Conservation (phyloP, 2,113 vertebrate species). For the Anoplopoma fimbria region DNA sequence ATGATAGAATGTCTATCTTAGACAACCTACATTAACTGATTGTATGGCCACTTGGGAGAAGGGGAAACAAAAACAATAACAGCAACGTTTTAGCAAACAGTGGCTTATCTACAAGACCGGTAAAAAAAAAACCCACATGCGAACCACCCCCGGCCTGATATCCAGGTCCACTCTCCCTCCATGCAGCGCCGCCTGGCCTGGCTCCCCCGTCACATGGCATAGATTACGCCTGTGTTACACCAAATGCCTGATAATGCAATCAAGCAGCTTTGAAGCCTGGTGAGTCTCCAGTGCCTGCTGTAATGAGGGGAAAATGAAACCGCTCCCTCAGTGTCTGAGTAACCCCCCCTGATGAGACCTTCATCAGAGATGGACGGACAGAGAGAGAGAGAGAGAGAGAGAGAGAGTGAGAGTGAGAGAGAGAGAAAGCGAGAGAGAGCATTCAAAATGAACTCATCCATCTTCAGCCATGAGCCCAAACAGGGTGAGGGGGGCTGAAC, state of each 20-base stretch:
- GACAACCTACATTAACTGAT: neutral
- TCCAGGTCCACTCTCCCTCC: conserved; percentile 9
- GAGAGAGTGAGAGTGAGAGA: conserved; percentile 16
- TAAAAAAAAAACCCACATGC: neutral
- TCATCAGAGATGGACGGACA: conserved; percentile 35
- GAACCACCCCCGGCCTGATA: neutral
- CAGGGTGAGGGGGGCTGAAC: neutral
- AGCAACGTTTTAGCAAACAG: neutral
- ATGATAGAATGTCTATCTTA: neutral
- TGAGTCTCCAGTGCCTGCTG: conserved; percentile 74
- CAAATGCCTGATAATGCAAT: conserved; percentile 79
- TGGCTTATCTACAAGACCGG: neutral
- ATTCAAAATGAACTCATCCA: conserved; percentile 40
- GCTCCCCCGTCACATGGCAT: conserved; percentile 58
- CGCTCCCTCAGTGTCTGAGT: conserved; percentile 69
- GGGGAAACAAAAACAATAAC: neutral
- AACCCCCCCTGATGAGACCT: conserved; percentile 67
- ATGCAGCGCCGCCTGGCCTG: conserved; percentile 31
- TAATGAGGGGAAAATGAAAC: conserved; percentile 79
- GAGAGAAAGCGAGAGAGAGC: neutral
- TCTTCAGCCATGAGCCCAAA: conserved; percentile 37
- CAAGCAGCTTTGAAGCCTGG: conserved; percentile 76
- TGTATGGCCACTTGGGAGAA: neutral
- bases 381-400: conserved; percentile 18
- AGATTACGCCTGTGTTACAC: conserved; percentile 61